Evolutionary conservation across 2,113 vertebrate species (phyloP).

Genomic region (Siniperca chuatsi): DNA sequence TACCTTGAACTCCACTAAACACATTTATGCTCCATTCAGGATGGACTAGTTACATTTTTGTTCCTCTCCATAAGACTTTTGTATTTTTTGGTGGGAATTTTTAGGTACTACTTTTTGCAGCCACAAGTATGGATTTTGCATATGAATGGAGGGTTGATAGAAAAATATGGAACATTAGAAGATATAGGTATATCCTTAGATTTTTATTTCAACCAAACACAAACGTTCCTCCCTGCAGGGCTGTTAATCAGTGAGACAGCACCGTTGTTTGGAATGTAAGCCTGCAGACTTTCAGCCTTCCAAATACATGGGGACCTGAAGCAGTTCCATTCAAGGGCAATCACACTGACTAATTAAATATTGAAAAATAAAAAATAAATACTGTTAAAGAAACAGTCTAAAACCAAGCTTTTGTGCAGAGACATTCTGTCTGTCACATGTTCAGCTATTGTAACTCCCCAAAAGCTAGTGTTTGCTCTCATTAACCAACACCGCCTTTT

Average conservation of each 20-base stretch:
- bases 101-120: background rate
- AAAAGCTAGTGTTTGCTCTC: conserved; percentile 9
- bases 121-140: background rate
- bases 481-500: conserved; percentile 26
- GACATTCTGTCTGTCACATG: conserved; percentile 10
- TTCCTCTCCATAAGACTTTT: too few relatives aligned
- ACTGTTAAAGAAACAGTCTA: background rate
- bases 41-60: too few relatives aligned
- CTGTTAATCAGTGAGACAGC: conserved; percentile 18
- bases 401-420: background rate
- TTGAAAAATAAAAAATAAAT: background rate
- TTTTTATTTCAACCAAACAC: conserved; percentile 22
- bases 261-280: conserved; percentile 24
- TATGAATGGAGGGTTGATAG: background rate
- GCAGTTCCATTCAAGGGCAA: background rate
- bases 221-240: conserved; percentile 19
- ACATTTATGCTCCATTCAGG: background rate
- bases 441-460: background rate
- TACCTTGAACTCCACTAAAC: background rate
- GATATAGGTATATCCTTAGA: background rate
- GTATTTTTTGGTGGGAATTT: too few relatives aligned
- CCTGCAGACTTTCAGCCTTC: conserved; percentile 19
- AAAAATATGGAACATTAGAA: background rate
- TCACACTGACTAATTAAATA: conserved; percentile 8
- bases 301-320: background rate